These are phyloP conservation scores for Chaetodon trifascialis DNA, from an alignment of 2,113 vertebrate species.

Conservation along the genomic window DNA sequence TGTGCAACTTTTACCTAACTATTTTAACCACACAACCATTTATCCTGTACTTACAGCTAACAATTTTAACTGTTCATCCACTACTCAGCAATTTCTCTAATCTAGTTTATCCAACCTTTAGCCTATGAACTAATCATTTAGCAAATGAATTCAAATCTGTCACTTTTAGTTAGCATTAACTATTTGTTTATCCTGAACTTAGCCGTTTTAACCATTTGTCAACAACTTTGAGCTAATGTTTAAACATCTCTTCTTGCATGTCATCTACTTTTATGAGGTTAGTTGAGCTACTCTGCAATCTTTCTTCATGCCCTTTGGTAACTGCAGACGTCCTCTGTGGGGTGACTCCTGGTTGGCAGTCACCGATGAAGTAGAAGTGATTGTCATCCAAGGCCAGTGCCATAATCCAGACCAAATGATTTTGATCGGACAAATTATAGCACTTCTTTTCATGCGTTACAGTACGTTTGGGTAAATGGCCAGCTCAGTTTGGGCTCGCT, in stretches of 20 bases:
- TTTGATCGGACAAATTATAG: constrained; percentile 1
- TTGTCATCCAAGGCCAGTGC: constrained; percentile 19
- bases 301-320: background rate
- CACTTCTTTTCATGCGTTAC: constrained; percentile 11
- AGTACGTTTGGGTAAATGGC: constrained; percentile 32
- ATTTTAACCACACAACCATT: background rate
- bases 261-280: background rate
- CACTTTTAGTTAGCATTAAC: background rate
- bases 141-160: no score
- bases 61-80: no score
- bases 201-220: background rate
- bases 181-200: background rate
- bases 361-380: background rate
- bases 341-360: background rate
- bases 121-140: no score
- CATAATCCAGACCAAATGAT: constrained; percentile 34
- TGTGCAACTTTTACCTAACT: background rate
- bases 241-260: no score
- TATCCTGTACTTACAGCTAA: background rate
- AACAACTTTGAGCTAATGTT: background rate
- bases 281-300: background rate
- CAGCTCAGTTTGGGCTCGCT: constrained; percentile 39
- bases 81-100: no score
- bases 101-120: no score
- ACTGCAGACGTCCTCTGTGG: background rate